Evolutionary conservation across 2,797 vertebrate species (phyloP).

Genomic region (Characodon lateralis): DNA sequence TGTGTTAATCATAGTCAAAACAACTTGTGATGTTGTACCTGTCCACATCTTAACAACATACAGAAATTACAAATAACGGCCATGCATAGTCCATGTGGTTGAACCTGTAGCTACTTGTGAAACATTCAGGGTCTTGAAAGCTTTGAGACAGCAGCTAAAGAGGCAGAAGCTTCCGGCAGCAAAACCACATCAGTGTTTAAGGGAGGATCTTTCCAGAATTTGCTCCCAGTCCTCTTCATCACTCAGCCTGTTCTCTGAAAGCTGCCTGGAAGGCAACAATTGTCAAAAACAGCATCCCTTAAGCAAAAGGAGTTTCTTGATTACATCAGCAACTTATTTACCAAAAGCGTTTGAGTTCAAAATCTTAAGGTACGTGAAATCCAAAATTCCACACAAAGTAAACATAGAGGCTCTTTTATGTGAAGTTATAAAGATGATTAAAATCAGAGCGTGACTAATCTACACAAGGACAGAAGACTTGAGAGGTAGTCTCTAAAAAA

Average conservation of each 20-base stretch:
- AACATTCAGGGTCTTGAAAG: constrained; percentile 20
- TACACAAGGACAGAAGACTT: constrained; percentile 29
- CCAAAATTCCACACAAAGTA: neutral
- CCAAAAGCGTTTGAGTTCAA: neutral
- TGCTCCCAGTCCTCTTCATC: constrained; percentile 22
- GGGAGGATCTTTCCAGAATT: constrained; percentile 3
- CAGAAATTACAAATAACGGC: constrained; percentile 7
- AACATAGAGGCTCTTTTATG: constrained; percentile 6
- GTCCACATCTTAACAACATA: constrained; percentile 10
- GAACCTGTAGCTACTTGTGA: constrained; percentile 35
- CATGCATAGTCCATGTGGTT: constrained; percentile 41
- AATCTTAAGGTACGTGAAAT: neutral
- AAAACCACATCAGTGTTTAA: constrained; percentile 43
- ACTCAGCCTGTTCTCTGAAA: constrained; percentile 8
- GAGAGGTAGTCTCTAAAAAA: constrained; percentile 30
- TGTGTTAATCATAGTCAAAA: neutral
- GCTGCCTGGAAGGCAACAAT: constrained; percentile 3
- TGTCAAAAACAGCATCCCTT: constrained; percentile 9
- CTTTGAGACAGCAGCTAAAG: constrained; percentile 19
- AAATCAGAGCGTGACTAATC: constrained; percentile 6
- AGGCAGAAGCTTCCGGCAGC: constrained; percentile 16
- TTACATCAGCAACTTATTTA: neutral
- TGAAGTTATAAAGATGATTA: constrained; percentile 17
- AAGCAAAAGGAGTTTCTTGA: neutral
- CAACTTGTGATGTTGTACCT: neutral